Conservation (phyloP, 2,888 invertebrate genomes). For the Blera fallax region DNA sequence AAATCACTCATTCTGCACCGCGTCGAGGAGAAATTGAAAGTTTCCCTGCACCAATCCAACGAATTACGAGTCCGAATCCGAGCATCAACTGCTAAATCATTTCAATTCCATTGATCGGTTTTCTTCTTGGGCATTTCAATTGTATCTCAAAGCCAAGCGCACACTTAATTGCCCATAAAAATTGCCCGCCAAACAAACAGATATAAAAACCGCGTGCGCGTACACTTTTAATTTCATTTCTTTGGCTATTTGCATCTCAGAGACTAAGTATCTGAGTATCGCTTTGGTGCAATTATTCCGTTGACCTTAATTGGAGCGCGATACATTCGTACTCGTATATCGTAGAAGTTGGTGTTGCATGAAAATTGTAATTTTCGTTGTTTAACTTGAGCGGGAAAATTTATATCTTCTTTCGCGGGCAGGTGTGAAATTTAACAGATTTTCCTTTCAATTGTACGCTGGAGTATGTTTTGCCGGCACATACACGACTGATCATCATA, state of each 20-base stretch:
- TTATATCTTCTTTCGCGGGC: slow-evolving; percentile 17
- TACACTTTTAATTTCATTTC: slow-evolving; percentile 61
- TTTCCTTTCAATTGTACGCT: slow-evolving; percentile 59
- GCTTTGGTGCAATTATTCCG: slow-evolving; percentile 41
- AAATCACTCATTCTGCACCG: not conserved
- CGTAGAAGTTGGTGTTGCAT: slow-evolving; percentile 40
- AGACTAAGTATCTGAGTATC: not conserved
- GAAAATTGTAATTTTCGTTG: slow-evolving; percentile 46
- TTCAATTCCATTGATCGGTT: slow-evolving; percentile 42
- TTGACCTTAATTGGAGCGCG: slow-evolving; percentile 69
- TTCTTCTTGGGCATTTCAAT: slow-evolving; percentile 47
- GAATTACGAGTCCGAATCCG: not conserved
- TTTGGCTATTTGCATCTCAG: slow-evolving; percentile 18
- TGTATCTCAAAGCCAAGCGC: slow-evolving; percentile 18
- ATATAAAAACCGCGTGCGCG: slow-evolving; percentile 3
- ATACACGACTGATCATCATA: slow-evolving; percentile 31
- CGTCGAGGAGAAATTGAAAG: slow-evolving; percentile 41
- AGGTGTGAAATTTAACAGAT: slow-evolving; percentile 63
- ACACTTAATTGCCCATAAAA: slow-evolving; percentile 53
- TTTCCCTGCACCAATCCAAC: slow-evolving; percentile 21
- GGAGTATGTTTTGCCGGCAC: not conserved
- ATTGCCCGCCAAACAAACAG: slow-evolving; percentile 22
- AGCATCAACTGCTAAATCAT: slow-evolving; percentile 26
- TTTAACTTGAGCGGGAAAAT: slow-evolving; percentile 31
- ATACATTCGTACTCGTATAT: not conserved